A percentile compares a stretch with the other conserved stretches of the same genome.
Evolutionary conservation across 1,140 invertebrate genomes (phyloP).

Genomic region (Aphidius ervi): DNA sequence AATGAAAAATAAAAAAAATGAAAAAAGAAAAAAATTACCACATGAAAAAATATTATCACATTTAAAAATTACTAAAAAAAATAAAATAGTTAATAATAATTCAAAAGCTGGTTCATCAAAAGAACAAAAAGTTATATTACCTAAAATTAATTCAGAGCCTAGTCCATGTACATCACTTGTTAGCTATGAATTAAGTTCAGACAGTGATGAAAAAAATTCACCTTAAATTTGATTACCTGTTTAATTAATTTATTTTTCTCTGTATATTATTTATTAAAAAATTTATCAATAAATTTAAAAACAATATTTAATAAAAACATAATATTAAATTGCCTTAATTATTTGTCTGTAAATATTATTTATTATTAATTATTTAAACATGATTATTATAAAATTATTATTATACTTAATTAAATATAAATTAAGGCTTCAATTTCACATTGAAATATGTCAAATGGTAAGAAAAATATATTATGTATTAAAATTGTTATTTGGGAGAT

Average conservation of each 20-base stretch:
- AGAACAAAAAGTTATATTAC: constrained; percentile 22
- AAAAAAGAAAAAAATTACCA: constrained; percentile 24
- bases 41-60: constrained; percentile 12
- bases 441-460: no score
- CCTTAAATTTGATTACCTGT: no score
- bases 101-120: not conserved
- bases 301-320: no score
- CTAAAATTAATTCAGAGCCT: constrained; percentile 18
- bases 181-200: no score
- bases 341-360: no score
- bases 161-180: not conserved
- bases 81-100: constrained; percentile 13
- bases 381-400: constrained; percentile 31
- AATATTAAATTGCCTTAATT: no score
- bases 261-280: no score
- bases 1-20: constrained; percentile 28
- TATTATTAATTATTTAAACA: constrained; percentile 29
- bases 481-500: constrained; percentile 35
- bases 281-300: no score
- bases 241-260: no score
- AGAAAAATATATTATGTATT: no score
- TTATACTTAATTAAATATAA: constrained; percentile 29
- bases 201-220: no score
- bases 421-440: no score
- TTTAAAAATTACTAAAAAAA: constrained; percentile 37